A percentile compares a stretch with the other conserved stretches of the same genome.
Conservation (phyloP, 37 sponge, comb jelly and placozoan genomes). For the Halichondria panicea region DNA sequence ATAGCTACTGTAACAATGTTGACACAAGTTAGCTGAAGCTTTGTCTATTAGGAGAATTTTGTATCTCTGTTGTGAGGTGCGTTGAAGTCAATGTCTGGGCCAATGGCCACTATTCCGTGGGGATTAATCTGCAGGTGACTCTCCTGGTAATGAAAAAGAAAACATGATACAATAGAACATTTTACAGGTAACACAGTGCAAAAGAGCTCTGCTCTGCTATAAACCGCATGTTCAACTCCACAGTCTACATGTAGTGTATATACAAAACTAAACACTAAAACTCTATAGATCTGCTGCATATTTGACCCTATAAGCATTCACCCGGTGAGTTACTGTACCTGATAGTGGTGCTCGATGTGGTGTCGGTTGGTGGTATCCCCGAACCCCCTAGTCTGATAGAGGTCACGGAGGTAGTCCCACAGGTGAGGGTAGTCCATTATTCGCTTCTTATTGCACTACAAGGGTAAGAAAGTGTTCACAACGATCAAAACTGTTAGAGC, state of each 20-base stretch:
- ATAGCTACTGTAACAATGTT: too few relatives aligned
- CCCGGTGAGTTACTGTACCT: too few relatives aligned
- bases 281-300: neutral
- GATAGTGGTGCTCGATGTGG: conserved; percentile 89
- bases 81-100: conserved; percentile 84
- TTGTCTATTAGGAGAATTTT: conserved; percentile 10
- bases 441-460: conserved; percentile 89
- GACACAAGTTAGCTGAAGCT: neutral
- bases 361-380: conserved; percentile 73
- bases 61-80: conserved; percentile 77
- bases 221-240: neutral
- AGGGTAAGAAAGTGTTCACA: too few relatives aligned
- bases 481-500: too few relatives aligned
- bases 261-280: neutral
- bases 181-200: neutral
- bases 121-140: conserved; percentile 73
- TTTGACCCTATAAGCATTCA: neutral
- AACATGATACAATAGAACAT: neutral
- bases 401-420: conserved; percentile 88
- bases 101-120: conserved; percentile 84
- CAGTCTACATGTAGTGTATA: neutral
- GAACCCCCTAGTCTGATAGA: conserved; percentile 86
- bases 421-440: conserved; percentile 90
- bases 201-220: neutral
- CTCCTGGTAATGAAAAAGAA: conserved; percentile 29